A percentile compares a stretch with the other conserved stretches of the same genome.
These are phyloP conservation scores for Berghia stephanieae DNA, from an alignment of 1,140 invertebrate genomes.

Conservation along the genomic window DNA sequence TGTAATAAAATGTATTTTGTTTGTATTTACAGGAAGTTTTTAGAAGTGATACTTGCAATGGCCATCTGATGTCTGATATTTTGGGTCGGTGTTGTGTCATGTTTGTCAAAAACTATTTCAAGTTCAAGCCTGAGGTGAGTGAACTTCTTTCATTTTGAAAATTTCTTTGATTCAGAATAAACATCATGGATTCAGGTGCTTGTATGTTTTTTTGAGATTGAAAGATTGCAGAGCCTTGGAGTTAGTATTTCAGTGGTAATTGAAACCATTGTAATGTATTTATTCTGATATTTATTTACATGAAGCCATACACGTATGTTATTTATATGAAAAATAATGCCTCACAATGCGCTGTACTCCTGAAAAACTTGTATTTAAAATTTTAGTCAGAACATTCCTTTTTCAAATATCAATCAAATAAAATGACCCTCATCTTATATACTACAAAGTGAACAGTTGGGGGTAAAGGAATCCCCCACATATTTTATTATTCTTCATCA, in stretches of 20 bases:
- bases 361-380: too few species aligned
- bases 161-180: not conserved
- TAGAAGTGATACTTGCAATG: constrained; percentile 88
- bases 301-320: not conserved
- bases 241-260: not conserved
- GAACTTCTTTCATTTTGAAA: not conserved
- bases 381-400: too few species aligned
- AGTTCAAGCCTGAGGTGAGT: constrained; percentile 79
- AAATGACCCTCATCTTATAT: too few species aligned
- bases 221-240: too few species aligned
- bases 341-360: too few species aligned
- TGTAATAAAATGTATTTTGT: too few species aligned
- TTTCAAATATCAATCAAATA: too few species aligned
- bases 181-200: not conserved
- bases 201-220: not conserved
- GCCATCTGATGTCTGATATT: constrained; percentile 85
- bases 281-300: not conserved
- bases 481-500: too few species aligned
- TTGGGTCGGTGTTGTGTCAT: constrained; percentile 93
- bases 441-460: too few species aligned
- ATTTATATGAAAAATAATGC: too few species aligned
- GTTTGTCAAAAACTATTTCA: constrained; percentile 95
- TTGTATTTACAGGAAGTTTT: constrained; percentile 83
- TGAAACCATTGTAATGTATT: not conserved
- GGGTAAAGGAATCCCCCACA: too few species aligned